These are phyloP conservation scores for Solenopsis fugax DNA, from an alignment of 1,140 invertebrate genomes.

Conservation along the genomic window DNA sequence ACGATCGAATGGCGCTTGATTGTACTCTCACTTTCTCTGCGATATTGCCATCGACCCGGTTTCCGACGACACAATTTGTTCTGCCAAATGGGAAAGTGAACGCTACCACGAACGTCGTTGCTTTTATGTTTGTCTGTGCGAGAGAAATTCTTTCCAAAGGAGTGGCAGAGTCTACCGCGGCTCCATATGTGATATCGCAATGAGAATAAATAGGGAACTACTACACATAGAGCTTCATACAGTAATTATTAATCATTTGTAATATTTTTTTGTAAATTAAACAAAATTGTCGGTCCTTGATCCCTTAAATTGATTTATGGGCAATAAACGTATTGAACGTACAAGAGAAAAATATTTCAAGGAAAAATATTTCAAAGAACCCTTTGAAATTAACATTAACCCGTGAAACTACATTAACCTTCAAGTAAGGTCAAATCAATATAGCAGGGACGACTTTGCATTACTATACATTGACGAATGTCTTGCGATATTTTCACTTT, in stretches of 20 bases:
- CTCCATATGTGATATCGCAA: background rate
- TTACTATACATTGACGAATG: constrained; percentile 22
- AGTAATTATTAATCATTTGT: background rate
- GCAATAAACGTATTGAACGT: background rate
- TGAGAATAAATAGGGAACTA: constrained; percentile 13
- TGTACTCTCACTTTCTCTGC: constrained; percentile 82
- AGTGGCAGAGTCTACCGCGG: constrained; percentile 6
- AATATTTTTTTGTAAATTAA: background rate
- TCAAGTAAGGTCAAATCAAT: constrained; percentile 37
- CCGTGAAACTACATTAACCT: constrained; percentile 42
- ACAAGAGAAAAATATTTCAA: background rate
- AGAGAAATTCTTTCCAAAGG: constrained; percentile 67
- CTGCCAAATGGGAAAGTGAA: constrained; percentile 80
- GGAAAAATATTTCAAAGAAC: background rate
- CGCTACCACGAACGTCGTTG: constrained; percentile 66
- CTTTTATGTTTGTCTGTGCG: constrained; percentile 6
- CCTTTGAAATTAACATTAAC: constrained; percentile 2
- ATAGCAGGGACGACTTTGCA: constrained; percentile 25
- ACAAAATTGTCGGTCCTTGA: background rate
- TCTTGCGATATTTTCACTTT: constrained; percentile 63
- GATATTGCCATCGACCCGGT: constrained; percentile 78
- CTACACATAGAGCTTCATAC: background rate
- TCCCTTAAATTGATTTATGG: background rate
- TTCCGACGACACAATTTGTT: constrained; percentile 74
- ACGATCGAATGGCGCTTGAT: constrained; percentile 67